Percentiles rank a stretch among this genome's conserved stretches.
These are phyloP conservation scores for Megaceryle torquata DNA, from an alignment of 2,113 vertebrate genomes.

Conservation along the genomic window DNA sequence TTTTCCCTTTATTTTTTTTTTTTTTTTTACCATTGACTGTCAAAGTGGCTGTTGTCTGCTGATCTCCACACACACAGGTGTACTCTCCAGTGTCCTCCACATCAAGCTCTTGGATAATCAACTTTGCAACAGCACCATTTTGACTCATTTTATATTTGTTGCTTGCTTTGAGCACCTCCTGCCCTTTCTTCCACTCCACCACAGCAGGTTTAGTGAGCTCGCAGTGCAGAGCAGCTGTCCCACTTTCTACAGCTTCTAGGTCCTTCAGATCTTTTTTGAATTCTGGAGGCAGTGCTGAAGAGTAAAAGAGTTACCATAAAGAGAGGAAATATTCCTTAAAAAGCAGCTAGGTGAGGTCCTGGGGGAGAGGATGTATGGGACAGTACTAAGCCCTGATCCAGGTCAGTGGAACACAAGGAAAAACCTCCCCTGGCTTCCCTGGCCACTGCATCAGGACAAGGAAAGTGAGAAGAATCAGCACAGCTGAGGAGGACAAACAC, in stretches of 20 bases:
- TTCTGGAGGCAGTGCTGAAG: conserved; percentile 43
- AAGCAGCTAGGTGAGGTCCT: background rate
- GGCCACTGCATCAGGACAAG: background rate
- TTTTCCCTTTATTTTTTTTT: background rate
- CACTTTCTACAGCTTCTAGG: conserved; percentile 41
- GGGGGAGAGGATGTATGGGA: background rate
- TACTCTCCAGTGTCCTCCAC: conserved; percentile 78
- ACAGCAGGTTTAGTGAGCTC: conserved; percentile 65
- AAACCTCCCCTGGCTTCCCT: background rate
- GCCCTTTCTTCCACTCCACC: conserved; percentile 73
- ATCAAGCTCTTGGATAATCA: conserved; percentile 69
- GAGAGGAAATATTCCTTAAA: background rate
- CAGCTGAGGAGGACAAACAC: background rate
- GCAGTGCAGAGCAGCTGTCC: conserved; percentile 47
- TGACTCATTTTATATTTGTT: conserved; percentile 79
- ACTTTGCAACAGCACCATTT: conserved; percentile 57
- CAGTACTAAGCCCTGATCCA: background rate
- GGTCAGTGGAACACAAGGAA: background rate
- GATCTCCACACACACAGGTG: conserved; percentile 76
- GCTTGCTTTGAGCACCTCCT: conserved; percentile 50
- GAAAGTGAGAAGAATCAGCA: background rate
- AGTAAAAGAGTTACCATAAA: background rate
- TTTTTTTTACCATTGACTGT: conserved; percentile 82
- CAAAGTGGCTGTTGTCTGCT: conserved; percentile 77
- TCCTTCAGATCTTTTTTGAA: conserved; percentile 59